Conservation (phyloP, 1,140 invertebrate species). For the roundworm (Caenorhabditis elegans) region WBcel235 BX284606.5:2921501-2922000, state of each 20-base stretch:
- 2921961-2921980: too few species aligned
- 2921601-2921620: too few species aligned
- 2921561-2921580: neutral
- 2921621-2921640: neutral
- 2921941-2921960: constrained; percentile 8
- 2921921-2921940: constrained; percentile 17
- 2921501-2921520: constrained; percentile 1
- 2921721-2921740: neutral
- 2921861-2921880: neutral
- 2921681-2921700: neutral
- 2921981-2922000: neutral
- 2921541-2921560: neutral
- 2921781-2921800: neutral
- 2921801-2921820: neutral
- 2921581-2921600: constrained; percentile 26
- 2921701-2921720: constrained; percentile 10
- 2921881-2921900: constrained; percentile 7
- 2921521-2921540: constrained; percentile 32
- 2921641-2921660: neutral
- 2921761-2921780: neutral
- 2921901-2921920: neutral
- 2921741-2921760: constrained; percentile 2
- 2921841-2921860: neutral
- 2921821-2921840: neutral
- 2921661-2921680: too few species aligned